Evolutionary conservation across 2,888 invertebrate species (phyloP), one percentile per base, ranked within the genome.

Genomic region (Darwinula stevensoni): DNA sequence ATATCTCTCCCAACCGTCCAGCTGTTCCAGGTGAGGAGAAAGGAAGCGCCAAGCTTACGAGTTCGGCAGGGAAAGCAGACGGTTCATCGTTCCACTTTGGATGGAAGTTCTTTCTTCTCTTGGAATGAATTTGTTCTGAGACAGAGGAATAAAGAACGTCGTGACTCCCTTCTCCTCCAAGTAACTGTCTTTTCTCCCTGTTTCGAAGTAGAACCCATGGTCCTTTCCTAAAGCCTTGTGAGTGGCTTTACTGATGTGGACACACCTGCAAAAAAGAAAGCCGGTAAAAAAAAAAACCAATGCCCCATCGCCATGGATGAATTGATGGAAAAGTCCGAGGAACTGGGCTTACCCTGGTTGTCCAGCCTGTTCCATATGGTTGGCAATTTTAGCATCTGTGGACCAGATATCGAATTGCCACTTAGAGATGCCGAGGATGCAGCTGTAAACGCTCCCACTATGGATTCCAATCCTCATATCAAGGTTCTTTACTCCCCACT

Each of bases 391-490:
- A 14, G 80, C 88, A 51, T 91, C 88, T 74, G 38, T 37, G 22
- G 56, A 56, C 60, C 88, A 91, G 37, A 91, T 72, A 47, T 91
- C 91, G 46, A 70, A 91, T 49, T 91, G 88, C 78, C 86, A 86
- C 52, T 91, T 91, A 40, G 72, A 66, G 4, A 73, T 65, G 0
- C 91, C 91, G 32, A 91, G 65, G 1, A 91, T 65, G 0, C 91
- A 88, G 40, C 84, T 75, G 31, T 82, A 59, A 30, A 88, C 78
- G 44, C 67, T 69, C 0, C 91, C 91, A 3, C 78, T 73, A 49
- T 91, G 88, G 1, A 91, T 68, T 1, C 91, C 91, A 38, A 91
- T 91, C 41, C 91, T 59, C 91, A 91, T 91, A 45, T 88, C 76
- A 32, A 91, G 75, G 43, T 76, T 66, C 14, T n/a, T n/a, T n/a